Conservation (phyloP, 2,797 vertebrate species). For the Perodicticus potto region DNA sequence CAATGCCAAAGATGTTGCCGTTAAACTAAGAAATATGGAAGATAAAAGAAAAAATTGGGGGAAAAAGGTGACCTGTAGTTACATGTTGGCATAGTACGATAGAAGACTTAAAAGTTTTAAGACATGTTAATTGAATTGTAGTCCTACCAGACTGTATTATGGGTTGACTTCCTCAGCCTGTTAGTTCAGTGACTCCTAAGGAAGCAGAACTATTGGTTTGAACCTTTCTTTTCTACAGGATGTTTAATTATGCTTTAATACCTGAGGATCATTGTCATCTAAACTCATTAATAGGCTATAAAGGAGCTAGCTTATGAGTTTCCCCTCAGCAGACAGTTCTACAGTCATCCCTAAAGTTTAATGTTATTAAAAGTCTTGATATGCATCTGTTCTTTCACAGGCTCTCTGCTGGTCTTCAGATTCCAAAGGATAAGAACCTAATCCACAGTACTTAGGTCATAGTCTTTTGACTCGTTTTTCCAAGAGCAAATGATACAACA, state of each 20-base stretch:
- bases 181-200: background rate
- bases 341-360: constrained; percentile 15
- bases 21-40: background rate
- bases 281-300: background rate
- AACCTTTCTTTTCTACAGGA: background rate
- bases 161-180: background rate
- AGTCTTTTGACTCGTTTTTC: constrained; percentile 39
- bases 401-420: constrained; percentile 16
- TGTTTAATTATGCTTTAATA: constrained; percentile 27
- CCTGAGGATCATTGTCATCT: background rate
- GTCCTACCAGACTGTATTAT: background rate
- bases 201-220: background rate
- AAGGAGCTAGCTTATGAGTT: background rate
- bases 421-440: constrained; percentile 14
- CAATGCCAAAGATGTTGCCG: background rate
- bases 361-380: background rate
- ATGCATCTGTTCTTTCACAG: background rate
- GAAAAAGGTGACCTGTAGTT: background rate
- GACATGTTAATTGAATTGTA: background rate
- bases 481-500: background rate
- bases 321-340: background rate
- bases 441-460: background rate
- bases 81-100: background rate
- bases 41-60: constrained; percentile 17
- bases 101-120: constrained; percentile 28